Conservation (phyloP, 1,140 invertebrate species). For the Trissolcus basalis region DNA sequence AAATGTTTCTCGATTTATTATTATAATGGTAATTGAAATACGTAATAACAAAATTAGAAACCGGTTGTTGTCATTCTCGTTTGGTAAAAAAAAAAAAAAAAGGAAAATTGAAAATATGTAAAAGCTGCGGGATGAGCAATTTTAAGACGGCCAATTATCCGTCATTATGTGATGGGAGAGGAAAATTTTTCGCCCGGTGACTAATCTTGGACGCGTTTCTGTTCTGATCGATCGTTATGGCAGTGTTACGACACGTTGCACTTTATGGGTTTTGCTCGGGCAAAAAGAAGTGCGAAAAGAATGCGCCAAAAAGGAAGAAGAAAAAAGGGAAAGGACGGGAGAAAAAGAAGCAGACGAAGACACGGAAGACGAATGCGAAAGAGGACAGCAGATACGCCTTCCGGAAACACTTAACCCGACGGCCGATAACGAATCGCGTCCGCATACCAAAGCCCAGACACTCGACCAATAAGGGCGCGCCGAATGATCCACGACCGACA, state of each 20-base stretch:
- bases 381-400: constrained; percentile 49
- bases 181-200: constrained; percentile 68
- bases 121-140: too few relatives aligned
- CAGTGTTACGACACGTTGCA: constrained; percentile 58
- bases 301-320: constrained; percentile 8
- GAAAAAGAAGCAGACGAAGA: constrained; percentile 13
- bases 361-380: constrained; percentile 46
- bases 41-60: too few relatives aligned
- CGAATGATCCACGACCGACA: constrained; percentile 68
- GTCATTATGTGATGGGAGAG: constrained; percentile 59
- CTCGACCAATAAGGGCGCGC: constrained; percentile 25
- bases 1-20: too few relatives aligned
- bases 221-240: constrained; percentile 72
- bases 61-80: too few relatives aligned
- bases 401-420: constrained; percentile 69
- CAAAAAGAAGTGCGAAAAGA: constrained; percentile 22
- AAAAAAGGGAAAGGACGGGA: neutral
- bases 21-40: too few relatives aligned
- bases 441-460: constrained; percentile 63
- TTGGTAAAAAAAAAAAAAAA: too few relatives aligned
- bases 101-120: too few relatives aligned
- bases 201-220: constrained; percentile 64
- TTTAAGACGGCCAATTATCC: constrained; percentile 69
- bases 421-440: constrained; percentile 71
- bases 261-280: constrained; percentile 22